These are phyloP conservation scores for Cerastis leucographa DNA, from an alignment of 2,888 invertebrate genomes.

Conservation along the genomic window DNA sequence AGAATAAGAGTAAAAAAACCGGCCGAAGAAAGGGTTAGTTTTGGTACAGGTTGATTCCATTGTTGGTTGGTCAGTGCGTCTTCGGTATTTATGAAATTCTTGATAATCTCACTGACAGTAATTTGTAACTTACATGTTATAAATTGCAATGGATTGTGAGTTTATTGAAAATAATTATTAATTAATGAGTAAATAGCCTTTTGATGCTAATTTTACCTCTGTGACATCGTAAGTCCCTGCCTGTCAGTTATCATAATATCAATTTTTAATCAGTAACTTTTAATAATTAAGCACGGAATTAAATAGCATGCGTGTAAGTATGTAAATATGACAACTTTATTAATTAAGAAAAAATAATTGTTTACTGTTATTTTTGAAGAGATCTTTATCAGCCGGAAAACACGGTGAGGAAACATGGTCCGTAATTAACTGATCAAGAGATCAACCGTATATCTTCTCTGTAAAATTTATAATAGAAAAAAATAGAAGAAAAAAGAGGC, in stretches of 20 bases:
- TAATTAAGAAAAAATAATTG: neutral
- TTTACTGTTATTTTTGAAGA: neutral
- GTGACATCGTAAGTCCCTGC: neutral
- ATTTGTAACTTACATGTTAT: slow-evolving; percentile 37
- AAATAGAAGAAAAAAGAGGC: neutral
- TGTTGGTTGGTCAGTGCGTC: slow-evolving; percentile 64
- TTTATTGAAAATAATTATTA: slow-evolving; percentile 36
- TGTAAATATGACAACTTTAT: neutral
- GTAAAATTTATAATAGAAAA: neutral
- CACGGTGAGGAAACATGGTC: slow-evolving; percentile 10
- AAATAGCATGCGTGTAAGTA: neutral
- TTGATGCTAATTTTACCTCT: neutral
- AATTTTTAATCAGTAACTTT: neutral
- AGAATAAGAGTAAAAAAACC: slow-evolving; percentile 73
- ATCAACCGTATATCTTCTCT: neutral
- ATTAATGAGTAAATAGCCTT: neutral
- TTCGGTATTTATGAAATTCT: slow-evolving; percentile 61
- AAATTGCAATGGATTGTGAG: slow-evolving; percentile 32
- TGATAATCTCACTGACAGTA: slow-evolving; percentile 50
- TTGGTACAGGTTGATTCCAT: slow-evolving; percentile 82
- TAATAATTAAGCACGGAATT: neutral
- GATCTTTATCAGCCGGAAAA: slow-evolving; percentile 33
- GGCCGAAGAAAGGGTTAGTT: slow-evolving; percentile 84
- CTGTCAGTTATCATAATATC: neutral
- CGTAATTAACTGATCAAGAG: slow-evolving; percentile 7